phyloP scores from a whole-genome alignment of 1,140 invertebrate genomes.

The Drosophila sp. region DNA sequence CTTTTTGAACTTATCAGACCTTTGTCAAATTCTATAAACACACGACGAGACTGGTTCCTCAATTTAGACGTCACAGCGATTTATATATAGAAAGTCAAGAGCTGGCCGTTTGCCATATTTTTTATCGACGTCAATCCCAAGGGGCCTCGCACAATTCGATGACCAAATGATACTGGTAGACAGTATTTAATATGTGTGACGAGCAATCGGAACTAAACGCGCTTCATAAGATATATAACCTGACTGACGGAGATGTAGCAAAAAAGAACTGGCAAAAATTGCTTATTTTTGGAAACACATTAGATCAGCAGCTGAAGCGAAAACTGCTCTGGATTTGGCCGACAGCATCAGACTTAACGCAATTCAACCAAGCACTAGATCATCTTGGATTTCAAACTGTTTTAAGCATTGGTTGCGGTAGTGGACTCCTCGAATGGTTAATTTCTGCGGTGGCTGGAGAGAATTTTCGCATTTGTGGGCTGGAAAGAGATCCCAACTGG shows the following conservation, averaged over 20 bases:
- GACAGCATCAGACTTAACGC: conserved; percentile 84
- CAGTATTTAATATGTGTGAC: conserved; percentile 64
- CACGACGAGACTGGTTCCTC: conserved; percentile 8
- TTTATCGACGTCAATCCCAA: conserved; percentile 54
- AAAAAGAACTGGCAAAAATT: conserved; percentile 61
- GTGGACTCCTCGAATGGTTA: conserved; percentile 77
- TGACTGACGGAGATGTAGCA: conserved; percentile 41
- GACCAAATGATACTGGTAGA: conserved; percentile 31
- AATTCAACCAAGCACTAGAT: conserved; percentile 56
- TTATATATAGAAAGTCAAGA: conserved; percentile 46
- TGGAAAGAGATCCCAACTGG: conserved; percentile 87
- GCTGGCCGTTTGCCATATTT: conserved; percentile 67
- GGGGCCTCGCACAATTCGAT: conserved; percentile 9
- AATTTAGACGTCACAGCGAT: conserved; percentile 9
- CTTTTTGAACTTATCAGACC: background rate
- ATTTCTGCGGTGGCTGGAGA: conserved; percentile 46
- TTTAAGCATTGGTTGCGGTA: conserved; percentile 76
- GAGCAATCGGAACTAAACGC: conserved; percentile 53
- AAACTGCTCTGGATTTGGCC: conserved; percentile 88
- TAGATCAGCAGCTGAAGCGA: conserved; percentile 64
- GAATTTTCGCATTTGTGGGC: conserved; percentile 85
- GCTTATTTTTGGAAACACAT: conserved; percentile 48
- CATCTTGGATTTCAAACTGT: conserved; percentile 39
- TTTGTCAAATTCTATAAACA: background rate
- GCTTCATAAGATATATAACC: conserved; percentile 59